Evolutionary conservation across 2,888 invertebrate species (phyloP), one percentile per base, ranked within the genome.

Genomic region (Meandrusa payeni): DNA sequence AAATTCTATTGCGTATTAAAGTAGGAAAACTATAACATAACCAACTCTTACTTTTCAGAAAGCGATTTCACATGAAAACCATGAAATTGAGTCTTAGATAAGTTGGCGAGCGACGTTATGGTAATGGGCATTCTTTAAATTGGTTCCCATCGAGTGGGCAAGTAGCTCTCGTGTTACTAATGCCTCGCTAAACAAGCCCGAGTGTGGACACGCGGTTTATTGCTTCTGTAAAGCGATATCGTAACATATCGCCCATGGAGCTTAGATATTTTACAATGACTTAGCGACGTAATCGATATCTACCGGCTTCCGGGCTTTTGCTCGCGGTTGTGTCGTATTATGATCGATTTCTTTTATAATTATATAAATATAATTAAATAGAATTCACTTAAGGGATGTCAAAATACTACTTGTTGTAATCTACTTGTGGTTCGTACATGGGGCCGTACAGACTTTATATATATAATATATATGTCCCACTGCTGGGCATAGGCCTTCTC

Each of bases 101-200:
- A 38, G 22, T 28, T 15, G 4, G 5, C 10, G 9, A 22, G 13
- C 22, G 5, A 15, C 7, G 17, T 23, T 29, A 31, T 32, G 32
- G 12, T 24, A 24, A 28, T 28, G 9, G 41, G 17, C 17, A 17
- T 23, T 23, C 23, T 36, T 29, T 15, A 23, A 42, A 42, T 36
- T 29, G 15, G 41, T 36, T 36, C 41, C 23, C 11, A 15, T 13
- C 34, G 15, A 23, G 22, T 29, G 22, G 28, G n/a, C 36, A 28
- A 42, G 34, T 36, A 27, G 41, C 5, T 34, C 41, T 41, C 41
- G 28, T 34, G 34, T 41, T 41, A 36, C 41, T 42, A 36, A 42
- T 42, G 41, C 41, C 10, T 36, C 13, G 34, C 37, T 39, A 43
- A 31, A 37, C 43, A 38, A 7, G 31, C 26, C 13, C 26, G 28